Evolutionary conservation across 2,113 vertebrate genomes (phyloP).

Genomic region (Nibea albiflora): DNA sequence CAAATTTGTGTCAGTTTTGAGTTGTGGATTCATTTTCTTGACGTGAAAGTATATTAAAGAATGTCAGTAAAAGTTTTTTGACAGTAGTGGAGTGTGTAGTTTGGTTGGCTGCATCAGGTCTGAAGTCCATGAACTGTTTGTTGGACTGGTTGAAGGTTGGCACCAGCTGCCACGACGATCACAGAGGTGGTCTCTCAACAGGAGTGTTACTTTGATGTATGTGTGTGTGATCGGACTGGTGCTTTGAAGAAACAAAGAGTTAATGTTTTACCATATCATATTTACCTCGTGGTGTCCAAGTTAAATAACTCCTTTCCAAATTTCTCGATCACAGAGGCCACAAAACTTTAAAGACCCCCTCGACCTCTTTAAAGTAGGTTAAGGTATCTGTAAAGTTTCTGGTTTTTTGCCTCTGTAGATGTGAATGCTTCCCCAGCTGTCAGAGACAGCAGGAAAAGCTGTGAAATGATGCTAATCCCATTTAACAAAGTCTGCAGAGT

Average conservation of each 20-base stretch:
- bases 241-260: slow-evolving; percentile 32
- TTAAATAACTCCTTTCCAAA: slow-evolving; percentile 9
- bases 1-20: background rate
- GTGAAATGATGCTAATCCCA: slow-evolving; percentile 61
- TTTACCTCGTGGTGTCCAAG: background rate
- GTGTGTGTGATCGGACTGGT: background rate
- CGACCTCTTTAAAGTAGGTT: background rate
- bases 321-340: background rate
- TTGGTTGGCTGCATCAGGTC: background rate
- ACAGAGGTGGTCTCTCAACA: slow-evolving; percentile 70
- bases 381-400: background rate
- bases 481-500: slow-evolving; percentile 59
- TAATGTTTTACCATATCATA: slow-evolving; percentile 41
- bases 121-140: slow-evolving; percentile 51
- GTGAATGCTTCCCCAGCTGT: slow-evolving; percentile 54
- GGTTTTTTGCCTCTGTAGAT: background rate
- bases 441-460: slow-evolving; percentile 22
- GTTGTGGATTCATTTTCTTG: too few species aligned
- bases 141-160: slow-evolving; percentile 41
- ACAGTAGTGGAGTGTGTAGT: background rate
- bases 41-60: background rate
- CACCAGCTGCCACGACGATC: slow-evolving; percentile 69
- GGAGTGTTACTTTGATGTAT: slow-evolving; percentile 58
- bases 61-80: background rate
- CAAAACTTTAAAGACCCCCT: slow-evolving; percentile 12